These are phyloP conservation scores for Drosophila birchii DNA, from an alignment of 2,888 invertebrate genomes.

Conservation along the genomic window DNA sequence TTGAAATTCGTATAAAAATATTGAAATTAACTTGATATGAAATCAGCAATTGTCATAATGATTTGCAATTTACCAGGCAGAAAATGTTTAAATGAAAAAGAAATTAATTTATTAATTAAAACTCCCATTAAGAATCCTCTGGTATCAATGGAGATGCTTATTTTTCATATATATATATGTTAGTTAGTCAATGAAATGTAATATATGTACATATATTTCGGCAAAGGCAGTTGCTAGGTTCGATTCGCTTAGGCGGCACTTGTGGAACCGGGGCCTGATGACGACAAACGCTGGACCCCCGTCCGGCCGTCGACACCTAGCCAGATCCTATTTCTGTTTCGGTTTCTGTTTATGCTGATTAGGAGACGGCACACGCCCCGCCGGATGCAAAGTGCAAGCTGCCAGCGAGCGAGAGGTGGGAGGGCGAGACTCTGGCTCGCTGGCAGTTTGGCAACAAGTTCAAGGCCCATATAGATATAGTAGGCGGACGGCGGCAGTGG, in stretches of 20 bases:
- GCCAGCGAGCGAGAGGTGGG: conserved; percentile 3
- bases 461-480: conserved; percentile 37
- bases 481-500: conserved; percentile 1
- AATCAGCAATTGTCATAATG: conserved; percentile 1
- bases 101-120: neutral
- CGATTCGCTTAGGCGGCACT: conserved; percentile 4
- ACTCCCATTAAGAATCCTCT: too few relatives aligned
- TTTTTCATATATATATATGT: neutral
- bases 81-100: neutral
- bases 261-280: conserved; percentile 66
- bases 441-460: conserved; percentile 49
- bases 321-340: conserved; percentile 14
- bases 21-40: neutral
- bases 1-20: neutral
- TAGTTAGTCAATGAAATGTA: neutral
- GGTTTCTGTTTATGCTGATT: conserved; percentile 11
- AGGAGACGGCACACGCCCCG: conserved; percentile 33
- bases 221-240: conserved; percentile 6
- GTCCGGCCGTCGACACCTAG: conserved; percentile 24
- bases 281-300: conserved; percentile 21
- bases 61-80: neutral
- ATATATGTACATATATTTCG: too few relatives aligned
- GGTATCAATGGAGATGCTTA: neutral
- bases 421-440: conserved; percentile 3
- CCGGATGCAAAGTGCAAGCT: conserved; percentile 34